phyloP scores from a whole-genome alignment of 2,113 vertebrate genomes.

The human (Homo sapiens) region GRCh38 chr9:107791501-107792000 shows the following conservation, averaged over 20 bases:
- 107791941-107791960: constrained; percentile 49
- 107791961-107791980: constrained; percentile 60
- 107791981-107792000: constrained; percentile 58
- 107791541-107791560: not conserved
- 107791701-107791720: not conserved
- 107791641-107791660: not conserved
- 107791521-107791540: not conserved
- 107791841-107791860: constrained; percentile 8
- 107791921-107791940: constrained; percentile 8
- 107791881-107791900: constrained; percentile 13
- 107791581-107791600: not conserved
- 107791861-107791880: not conserved
- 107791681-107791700: not conserved
- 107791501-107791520: not conserved
- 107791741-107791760: not conserved
- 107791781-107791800: constrained; percentile 50
- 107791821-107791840: constrained; percentile 57
- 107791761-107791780: constrained; percentile 40
- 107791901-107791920: not conserved
- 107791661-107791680: not conserved
- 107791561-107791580: not conserved
- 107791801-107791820: constrained; percentile 53
- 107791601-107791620: not conserved
- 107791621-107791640: not conserved
- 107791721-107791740: not conserved